Evolutionary conservation across 2,797 vertebrate species (phyloP).

Genomic region (Sitta carolinensis): DNA sequence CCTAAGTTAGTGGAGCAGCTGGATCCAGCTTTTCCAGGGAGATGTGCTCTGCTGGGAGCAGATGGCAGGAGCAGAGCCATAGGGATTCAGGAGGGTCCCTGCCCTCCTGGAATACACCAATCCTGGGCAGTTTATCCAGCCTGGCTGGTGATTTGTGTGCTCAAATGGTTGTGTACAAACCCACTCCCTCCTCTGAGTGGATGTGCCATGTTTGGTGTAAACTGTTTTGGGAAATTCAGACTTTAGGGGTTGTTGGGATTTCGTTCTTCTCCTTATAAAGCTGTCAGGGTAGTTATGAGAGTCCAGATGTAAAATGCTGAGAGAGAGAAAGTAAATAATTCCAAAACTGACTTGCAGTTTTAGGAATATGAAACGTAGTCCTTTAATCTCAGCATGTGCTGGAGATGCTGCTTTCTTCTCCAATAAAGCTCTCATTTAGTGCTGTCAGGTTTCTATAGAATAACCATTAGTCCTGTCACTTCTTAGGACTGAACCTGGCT

Average conservation of each 20-base stretch:
- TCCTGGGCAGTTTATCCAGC: neutral
- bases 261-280: neutral
- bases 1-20: neutral
- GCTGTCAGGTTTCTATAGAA: neutral
- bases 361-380: neutral
- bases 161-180: neutral
- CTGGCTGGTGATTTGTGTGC: neutral
- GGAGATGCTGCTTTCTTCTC: neutral
- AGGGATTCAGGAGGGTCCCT: neutral
- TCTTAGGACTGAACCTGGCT: neutral
- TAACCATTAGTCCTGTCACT: slow-evolving; percentile 3
- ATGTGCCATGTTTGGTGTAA: neutral
- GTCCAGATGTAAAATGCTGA: neutral
- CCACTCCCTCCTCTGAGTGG: neutral
- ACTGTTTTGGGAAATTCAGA: neutral
- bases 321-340: slow-evolving; percentile 1
- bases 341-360: neutral
- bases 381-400: slow-evolving; percentile 9
- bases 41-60: neutral
- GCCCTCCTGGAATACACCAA: neutral
- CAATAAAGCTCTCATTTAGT: neutral
- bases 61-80: neutral
- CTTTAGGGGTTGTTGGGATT: neutral
- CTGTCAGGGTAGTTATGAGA: neutral
- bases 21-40: neutral